Conservation (phyloP, 2,113 vertebrate species). For the Dipodomys stephensi region DNA sequence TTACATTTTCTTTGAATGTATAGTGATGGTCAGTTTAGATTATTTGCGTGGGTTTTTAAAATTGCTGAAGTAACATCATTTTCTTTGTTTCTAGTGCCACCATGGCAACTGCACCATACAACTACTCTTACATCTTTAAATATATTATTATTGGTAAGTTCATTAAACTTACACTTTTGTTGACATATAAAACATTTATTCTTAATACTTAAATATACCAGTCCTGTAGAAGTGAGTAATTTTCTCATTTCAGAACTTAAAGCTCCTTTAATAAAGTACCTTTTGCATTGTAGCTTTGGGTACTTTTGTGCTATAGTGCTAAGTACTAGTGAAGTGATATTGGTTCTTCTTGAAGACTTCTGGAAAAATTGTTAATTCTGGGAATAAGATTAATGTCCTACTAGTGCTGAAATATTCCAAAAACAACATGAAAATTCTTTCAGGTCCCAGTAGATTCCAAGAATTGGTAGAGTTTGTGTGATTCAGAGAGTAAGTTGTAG, state of each 20-base stretch:
- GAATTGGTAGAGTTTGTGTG: slow-evolving; percentile 39
- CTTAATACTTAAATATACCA: slow-evolving; percentile 19
- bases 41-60: not conserved
- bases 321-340: slow-evolving; percentile 23
- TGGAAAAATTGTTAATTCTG: slow-evolving; percentile 5
- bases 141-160: slow-evolving; percentile 99
- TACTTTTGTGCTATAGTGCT: not conserved
- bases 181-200: slow-evolving; percentile 9
- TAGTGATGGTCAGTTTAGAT: not conserved
- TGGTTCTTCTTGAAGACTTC: slow-evolving; percentile 16
- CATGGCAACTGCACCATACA: slow-evolving; percentile 99
- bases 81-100: slow-evolving; percentile 89
- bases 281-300: slow-evolving; percentile 16
- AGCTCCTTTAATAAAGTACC: not conserved
- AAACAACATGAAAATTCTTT: slow-evolving; percentile 15
- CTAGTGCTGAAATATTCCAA: not conserved
- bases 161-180: not conserved
- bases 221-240: slow-evolving; percentile 12
- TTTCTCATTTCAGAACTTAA: slow-evolving; percentile 56
- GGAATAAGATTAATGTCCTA: slow-evolving; percentile 45
- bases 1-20: not conserved
- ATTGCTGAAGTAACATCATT: slow-evolving; percentile 63
- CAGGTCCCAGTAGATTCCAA: not conserved
- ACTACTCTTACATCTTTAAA: slow-evolving; percentile 99
- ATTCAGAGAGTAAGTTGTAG: slow-evolving; percentile 32